These are phyloP conservation scores for Suncus etruscus DNA, from an alignment of 2,113 vertebrate genomes.

Conservation along the genomic window DNA sequence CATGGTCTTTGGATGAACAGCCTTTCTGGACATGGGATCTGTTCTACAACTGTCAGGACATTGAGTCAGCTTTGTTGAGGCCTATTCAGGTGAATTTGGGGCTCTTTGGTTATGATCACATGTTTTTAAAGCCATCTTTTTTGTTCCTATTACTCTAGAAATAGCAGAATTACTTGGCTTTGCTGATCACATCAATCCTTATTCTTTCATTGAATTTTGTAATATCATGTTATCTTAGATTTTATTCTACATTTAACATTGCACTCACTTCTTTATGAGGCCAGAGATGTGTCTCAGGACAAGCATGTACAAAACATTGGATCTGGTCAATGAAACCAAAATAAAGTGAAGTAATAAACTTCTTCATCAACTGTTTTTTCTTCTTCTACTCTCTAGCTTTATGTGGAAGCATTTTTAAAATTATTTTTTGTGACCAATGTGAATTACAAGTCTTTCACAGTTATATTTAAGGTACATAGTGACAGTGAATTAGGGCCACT, in stretches of 20 bases:
- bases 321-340: no score
- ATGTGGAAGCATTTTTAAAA: constrained; percentile 26
- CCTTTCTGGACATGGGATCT: background rate
- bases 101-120: background rate
- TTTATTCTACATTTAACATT: constrained; percentile 45
- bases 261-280: background rate
- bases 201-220: constrained; percentile 16
- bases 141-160: background rate
- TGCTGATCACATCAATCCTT: background rate
- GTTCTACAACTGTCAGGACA: background rate
- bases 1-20: background rate
- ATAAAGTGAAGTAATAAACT: background rate
- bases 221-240: background rate
- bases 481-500: no score
- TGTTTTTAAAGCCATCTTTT: background rate
- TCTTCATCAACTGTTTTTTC: background rate
- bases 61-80: background rate
- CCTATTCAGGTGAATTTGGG: background rate
- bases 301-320: no score
- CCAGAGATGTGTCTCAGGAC: no score
- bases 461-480: no score
- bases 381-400: constrained; percentile 29
- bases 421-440: no score
- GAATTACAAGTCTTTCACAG: no score
- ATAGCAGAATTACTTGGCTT: background rate